Evolutionary conservation across 2,113 vertebrate species (phyloP).

Genomic region (Notechis scutatus): DNA sequence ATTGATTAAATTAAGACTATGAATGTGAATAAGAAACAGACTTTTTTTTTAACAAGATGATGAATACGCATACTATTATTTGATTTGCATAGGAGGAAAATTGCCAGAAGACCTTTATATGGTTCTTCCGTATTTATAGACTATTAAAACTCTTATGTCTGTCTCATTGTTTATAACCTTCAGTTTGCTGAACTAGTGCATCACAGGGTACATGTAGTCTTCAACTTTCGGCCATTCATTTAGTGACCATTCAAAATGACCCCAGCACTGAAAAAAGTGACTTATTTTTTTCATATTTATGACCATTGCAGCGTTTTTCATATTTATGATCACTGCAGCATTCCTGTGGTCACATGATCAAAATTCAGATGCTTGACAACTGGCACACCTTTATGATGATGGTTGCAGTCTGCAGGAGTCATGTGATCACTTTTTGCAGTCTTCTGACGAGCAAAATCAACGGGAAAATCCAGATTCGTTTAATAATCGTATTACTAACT

Average conservation of each 20-base stretch:
- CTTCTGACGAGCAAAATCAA: background rate
- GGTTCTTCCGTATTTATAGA: background rate
- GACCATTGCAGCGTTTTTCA: too few relatives aligned
- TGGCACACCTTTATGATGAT: background rate
- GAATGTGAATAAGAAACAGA: background rate
- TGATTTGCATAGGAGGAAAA: background rate
- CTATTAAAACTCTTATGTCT: background rate
- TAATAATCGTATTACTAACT: background rate
- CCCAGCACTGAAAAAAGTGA: background rate
- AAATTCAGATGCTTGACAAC: background rate
- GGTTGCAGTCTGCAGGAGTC: background rate
- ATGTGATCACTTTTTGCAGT: background rate
- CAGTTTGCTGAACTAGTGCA: background rate
- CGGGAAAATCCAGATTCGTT: background rate
- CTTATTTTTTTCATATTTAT: background rate
- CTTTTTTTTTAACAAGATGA: background rate
- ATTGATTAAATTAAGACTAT: background rate
- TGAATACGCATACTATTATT: background rate
- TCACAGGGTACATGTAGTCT: background rate
- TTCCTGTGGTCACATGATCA: background rate
- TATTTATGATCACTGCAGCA: too few relatives aligned
- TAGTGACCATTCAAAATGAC: background rate
- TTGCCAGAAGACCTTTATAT: background rate
- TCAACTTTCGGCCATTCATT: background rate
- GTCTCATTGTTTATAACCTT: background rate